Evolutionary conservation across 2,113 vertebrate species (phyloP).

Genomic region (Urocolius indicus): DNA sequence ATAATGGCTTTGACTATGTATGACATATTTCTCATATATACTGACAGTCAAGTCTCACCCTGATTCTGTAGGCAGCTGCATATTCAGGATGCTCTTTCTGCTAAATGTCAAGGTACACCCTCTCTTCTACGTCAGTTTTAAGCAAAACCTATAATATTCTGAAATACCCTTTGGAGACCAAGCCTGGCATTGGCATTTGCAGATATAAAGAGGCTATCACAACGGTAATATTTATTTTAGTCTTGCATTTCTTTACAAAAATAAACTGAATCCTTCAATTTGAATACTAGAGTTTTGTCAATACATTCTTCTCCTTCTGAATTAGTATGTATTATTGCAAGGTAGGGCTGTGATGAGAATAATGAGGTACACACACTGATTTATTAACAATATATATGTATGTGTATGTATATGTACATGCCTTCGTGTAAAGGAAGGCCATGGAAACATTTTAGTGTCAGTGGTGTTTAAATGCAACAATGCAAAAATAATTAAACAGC

Average conservation of each 20-base stretch:
- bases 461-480: not conserved
- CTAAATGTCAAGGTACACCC: conserved; percentile 34
- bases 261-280: not conserved
- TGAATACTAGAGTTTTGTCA: not conserved
- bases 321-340: not conserved
- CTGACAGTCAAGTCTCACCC: not conserved
- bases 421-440: not conserved
- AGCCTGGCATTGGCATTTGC: not conserved
- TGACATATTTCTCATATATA: conserved; percentile 36
- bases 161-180: conserved; percentile 53
- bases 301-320: not conserved
- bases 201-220: not conserved
- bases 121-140: conserved; percentile 6
- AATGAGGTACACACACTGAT: not conserved
- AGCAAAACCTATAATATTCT: not conserved
- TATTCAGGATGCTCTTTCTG: conserved; percentile 17
- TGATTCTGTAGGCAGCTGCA: not conserved
- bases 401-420: not conserved
- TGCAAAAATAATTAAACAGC: not conserved
- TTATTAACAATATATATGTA: not conserved
- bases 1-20: not conserved
- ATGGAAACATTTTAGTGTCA: not conserved
- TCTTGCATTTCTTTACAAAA: not conserved
- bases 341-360: not conserved
- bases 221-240: not conserved